Conservation (phyloP, 2,888 invertebrate genomes). For the Cyclophora albipunctata region DNA sequence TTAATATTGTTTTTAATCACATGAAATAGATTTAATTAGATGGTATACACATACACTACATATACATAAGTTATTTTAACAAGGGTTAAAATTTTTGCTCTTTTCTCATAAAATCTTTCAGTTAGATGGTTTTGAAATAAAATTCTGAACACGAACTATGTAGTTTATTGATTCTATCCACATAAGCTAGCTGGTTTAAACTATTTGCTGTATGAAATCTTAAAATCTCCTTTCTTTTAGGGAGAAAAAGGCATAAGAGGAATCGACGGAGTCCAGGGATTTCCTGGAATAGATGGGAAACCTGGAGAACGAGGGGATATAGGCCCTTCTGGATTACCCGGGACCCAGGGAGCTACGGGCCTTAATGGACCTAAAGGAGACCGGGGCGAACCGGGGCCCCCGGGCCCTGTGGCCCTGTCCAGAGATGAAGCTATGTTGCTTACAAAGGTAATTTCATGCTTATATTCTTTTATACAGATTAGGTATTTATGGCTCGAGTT, state of each 20-base stretch:
- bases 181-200: too few species aligned
- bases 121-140: too few species aligned
- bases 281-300: constrained; percentile 78
- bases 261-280: constrained; percentile 78
- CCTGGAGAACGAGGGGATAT: constrained; percentile 82
- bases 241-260: constrained; percentile 81
- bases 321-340: constrained; percentile 81
- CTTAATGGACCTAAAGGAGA: constrained; percentile 80
- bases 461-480: neutral
- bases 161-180: too few species aligned
- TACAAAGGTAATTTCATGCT: constrained; percentile 55
- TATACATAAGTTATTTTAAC: too few species aligned
- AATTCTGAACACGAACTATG: too few species aligned
- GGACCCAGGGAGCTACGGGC: constrained; percentile 81
- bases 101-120: too few species aligned
- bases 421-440: constrained; percentile 77
- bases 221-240: constrained; percentile 24
- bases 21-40: too few species aligned
- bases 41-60: too few species aligned
- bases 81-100: too few species aligned
- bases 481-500: too few species aligned
- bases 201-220: too few species aligned
- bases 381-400: constrained; percentile 82
- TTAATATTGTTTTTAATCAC: too few species aligned
- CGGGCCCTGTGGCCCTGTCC: constrained; percentile 77